phyloP scores from a whole-genome alignment of 2,797 vertebrate species.

The Sciurus vulgaris region DNA sequence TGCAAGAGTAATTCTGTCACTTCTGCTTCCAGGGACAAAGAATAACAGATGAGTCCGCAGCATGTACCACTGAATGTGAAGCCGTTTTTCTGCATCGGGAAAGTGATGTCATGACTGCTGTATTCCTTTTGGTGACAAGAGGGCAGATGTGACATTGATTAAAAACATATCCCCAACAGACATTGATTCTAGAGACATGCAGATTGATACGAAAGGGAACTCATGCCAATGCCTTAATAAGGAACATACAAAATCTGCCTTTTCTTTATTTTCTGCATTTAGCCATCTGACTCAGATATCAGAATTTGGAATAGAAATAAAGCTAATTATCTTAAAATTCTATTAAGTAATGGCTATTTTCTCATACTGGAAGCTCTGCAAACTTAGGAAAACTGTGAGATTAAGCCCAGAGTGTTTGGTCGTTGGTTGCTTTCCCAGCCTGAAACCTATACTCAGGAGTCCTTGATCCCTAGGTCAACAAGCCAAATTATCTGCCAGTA shows the following conservation, averaged over 20 bases:
- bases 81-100: conserved; percentile 3
- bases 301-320: neutral
- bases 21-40: conserved; percentile 73
- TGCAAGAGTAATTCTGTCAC: conserved; percentile 69
- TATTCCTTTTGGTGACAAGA: conserved; percentile 42
- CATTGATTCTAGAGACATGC: conserved; percentile 53
- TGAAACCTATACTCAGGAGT: neutral
- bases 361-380: neutral
- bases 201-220: conserved; percentile 39
- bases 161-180: conserved; percentile 26
- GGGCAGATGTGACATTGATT: conserved; percentile 69
- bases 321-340: neutral
- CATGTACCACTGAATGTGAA: conserved; percentile 6
- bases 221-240: neutral
- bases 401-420: neutral
- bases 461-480: neutral
- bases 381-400: neutral
- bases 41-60: conserved; percentile 51
- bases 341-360: neutral
- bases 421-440: accelerated
- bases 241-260: neutral
- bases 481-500: neutral
- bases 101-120: conserved; percentile 61
- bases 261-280: neutral
- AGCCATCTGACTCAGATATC: neutral